phyloP scores from a whole-genome alignment of 2,113 vertebrate genomes.

The Oophaga pumilio region DNA sequence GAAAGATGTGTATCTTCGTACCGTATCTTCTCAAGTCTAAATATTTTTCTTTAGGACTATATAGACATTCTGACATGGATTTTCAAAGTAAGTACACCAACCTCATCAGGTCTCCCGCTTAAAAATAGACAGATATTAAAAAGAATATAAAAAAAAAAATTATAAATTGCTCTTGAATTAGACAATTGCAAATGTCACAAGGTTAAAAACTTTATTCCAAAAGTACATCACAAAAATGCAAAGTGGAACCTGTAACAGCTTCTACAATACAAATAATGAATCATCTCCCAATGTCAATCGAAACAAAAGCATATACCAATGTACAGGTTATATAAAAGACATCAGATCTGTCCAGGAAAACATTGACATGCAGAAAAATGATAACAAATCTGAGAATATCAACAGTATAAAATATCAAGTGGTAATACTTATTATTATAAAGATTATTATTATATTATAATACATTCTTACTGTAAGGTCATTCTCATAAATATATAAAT shows the following conservation, averaged over 20 bases:
- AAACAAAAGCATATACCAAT: neutral
- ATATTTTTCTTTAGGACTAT: too few relatives aligned
- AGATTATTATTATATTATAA: too few relatives aligned
- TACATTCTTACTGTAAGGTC: neutral
- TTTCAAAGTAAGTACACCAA: too few relatives aligned
- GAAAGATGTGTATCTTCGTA: too few relatives aligned
- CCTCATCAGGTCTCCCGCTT: too few relatives aligned
- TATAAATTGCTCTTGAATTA: constrained; percentile 21
- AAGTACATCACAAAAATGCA: constrained; percentile 16
- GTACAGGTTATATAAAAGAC: neutral
- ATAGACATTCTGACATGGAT: too few relatives aligned
- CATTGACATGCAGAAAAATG: constrained; percentile 10
- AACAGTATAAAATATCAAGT: neutral
- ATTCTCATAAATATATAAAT: constrained; percentile 4
- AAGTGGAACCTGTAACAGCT: neutral
- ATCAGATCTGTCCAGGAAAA: neutral
- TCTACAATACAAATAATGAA: neutral
- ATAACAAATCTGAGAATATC: neutral
- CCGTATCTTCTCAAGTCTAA: too few relatives aligned
- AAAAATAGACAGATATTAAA: neutral
- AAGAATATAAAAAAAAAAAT: neutral
- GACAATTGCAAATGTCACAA: constrained; percentile 10
- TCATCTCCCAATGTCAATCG: neutral
- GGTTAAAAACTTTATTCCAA: constrained; percentile 22
- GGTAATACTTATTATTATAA: too few relatives aligned